Evolutionary conservation across 2,888 invertebrate genomes (phyloP), one percentile per base, ranked within the genome.

Genomic region (Chorisops tibialis): DNA sequence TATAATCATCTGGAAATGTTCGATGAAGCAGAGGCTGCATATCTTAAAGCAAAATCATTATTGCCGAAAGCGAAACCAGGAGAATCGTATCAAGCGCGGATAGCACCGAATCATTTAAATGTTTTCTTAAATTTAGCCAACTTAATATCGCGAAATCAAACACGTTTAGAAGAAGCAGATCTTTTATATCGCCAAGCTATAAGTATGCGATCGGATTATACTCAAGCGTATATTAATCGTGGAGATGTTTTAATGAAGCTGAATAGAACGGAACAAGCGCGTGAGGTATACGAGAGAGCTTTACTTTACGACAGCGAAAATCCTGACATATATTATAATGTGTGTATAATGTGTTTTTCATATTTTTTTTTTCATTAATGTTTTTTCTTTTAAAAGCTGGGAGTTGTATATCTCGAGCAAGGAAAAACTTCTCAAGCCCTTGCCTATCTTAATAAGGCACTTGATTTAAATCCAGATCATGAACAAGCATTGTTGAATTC

Each of bases 111-210:
- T 78, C 95, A 97, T 79, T 81, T 97, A 62, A 96, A 96, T 79
- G 96, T 96, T 2, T 97, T 96, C 78, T 84, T 97, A 56, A 96
- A 96, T 79, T 82, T 97, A 66, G 96, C 96, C 2, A 96, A 94
- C 80, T 81, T 97, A 68, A 94, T 96, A 73, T 92, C 96, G 4
- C 91, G 93, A 74, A 95, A 97, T 78, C 88, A 88, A 24, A 93
- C 93, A 3, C 83, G 96, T 60, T 79, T 97, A 59, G 92, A 93
- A 77, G 96, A 97, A 79, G 97, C 97, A 0, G 96, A 97, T 79
- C 83, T 92, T 83, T 77, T 96, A 50, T 95, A 96, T 73, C 82
- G 94, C 64, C 96, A 96, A 77, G 97, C 96, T 11, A 96, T 97
- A 68, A 94, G 95, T 74, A 97, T 97, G 97, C 82, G 97, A 68